Conservation (phyloP, 2,888 invertebrate genomes). For the Lomographa bimaculata region DNA sequence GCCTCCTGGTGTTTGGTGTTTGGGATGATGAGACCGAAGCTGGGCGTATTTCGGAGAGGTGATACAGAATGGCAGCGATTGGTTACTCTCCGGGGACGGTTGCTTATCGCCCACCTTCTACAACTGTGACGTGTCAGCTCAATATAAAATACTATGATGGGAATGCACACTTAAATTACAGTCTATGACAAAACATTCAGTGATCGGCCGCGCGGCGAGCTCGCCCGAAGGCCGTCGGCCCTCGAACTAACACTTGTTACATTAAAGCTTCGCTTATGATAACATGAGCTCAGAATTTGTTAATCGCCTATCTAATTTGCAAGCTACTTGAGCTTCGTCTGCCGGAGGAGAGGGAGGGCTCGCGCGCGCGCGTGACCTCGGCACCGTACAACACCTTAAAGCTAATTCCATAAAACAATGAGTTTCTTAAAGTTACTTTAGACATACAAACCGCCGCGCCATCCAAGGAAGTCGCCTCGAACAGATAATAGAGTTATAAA, state of each 20-base stretch:
- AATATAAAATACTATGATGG: constrained; percentile 18
- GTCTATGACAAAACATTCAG: constrained; percentile 39
- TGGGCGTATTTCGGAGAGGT: constrained; percentile 72
- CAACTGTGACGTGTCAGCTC: constrained; percentile 27
- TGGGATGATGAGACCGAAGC: constrained; percentile 47
- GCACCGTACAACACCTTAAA: constrained; percentile 62
- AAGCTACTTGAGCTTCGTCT: constrained; percentile 67
- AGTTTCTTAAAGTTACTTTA: constrained; percentile 58
- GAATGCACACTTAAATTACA: constrained; percentile 12
- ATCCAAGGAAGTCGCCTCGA: constrained; percentile 43
- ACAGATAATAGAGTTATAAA: constrained; percentile 71
- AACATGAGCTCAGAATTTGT: constrained; percentile 73
- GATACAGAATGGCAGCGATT: constrained; percentile 60
- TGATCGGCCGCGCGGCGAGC: constrained; percentile 52
- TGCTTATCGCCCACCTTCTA: constrained; percentile 59
- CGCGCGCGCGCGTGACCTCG: constrained; percentile 58
- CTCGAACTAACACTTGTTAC: constrained; percentile 62
- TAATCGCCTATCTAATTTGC: constrained; percentile 80
- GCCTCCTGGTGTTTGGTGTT: constrained; percentile 5
- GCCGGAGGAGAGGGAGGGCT: constrained; percentile 51
- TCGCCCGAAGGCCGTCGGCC: constrained; percentile 44
- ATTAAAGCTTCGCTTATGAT: constrained; percentile 76
- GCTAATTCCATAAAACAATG: constrained; percentile 59
- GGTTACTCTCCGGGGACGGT: constrained; percentile 74
- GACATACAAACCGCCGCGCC: constrained; percentile 60